phyloP scores from a whole-genome alignment of 2,888 invertebrate genomes.

The Ectemnius continuus region DNA sequence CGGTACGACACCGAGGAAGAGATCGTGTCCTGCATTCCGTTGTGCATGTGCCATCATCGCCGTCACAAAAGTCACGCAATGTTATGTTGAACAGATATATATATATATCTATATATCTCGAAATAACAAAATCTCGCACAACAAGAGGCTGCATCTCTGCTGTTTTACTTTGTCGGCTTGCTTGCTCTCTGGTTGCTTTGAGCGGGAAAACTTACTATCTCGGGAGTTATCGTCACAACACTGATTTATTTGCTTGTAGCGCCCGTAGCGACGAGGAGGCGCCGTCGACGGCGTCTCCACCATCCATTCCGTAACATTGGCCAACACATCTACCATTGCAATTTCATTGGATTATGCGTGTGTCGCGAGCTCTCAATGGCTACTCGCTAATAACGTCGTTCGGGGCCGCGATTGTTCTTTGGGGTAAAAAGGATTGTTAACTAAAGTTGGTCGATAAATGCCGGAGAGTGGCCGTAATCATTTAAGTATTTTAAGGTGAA shows the following conservation, averaged over 20 bases:
- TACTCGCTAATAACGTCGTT: no score
- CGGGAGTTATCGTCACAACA: conserved; percentile 77
- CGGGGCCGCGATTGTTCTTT: no score
- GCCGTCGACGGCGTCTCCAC: conserved; percentile 67
- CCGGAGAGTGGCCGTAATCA: no score
- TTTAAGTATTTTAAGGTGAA: no score
- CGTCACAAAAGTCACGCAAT: conserved; percentile 14
- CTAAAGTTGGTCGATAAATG: no score
- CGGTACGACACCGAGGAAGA: conserved; percentile 75
- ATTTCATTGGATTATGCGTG: conserved; percentile 58
- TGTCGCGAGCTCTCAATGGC: conserved; percentile 15
- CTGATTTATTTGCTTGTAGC: conserved; percentile 78
- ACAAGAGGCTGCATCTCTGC: no score
- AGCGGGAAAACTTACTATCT: conserved; percentile 75
- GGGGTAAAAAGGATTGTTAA: no score
- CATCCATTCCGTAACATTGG: conserved; percentile 76
- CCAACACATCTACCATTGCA: conserved; percentile 71
- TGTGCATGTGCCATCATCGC: conserved; percentile 58
- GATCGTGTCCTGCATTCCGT: conserved; percentile 74
- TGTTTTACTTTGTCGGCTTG: no score
- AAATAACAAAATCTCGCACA: conserved; percentile 47
- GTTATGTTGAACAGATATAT: no score
- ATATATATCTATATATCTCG: conserved; percentile 32
- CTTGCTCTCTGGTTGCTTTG: conserved; percentile 45
- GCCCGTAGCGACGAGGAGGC: conserved; percentile 72